Evolutionary conservation across 2,888 invertebrate species (phyloP), one percentile per base, ranked within the genome.

Genomic region (Eristalinus sepulchralis): DNA sequence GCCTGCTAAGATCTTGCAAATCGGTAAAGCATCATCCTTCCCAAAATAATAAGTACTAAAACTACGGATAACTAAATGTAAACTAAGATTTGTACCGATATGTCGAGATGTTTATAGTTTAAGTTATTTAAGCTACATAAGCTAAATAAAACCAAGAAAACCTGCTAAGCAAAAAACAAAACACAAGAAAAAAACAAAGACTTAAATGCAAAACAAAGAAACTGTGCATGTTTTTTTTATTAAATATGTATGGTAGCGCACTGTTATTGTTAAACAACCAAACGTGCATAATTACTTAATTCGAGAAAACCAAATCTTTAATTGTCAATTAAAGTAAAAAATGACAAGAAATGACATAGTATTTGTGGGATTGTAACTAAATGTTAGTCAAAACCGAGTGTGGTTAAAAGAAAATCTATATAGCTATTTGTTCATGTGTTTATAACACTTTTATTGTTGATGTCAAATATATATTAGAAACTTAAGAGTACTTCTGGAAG

Each of bases 321-420:
- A 78, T 82, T 86, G 86, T 86, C 86, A 86, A 86, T 86, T 86
- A 85, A 78, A 63, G 39, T 76, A 77, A 33, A 83, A 71, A 27
- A 71, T 83, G 83, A 83, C 85, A 78, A 82, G 66, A 36, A 60
- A 73, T 72, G 24, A 63, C 33, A 67, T 57, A 57, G 22, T 57
- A 71, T 63, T 67, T 59, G 76, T 67, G 81, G 67, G 70, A 80
- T 63, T 77, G 70, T 83, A 80, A 76, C 34, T 85, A 55, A 75
- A 79, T 83, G 83, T 86, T 86, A 79, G 71, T 83, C 62, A 78
- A 73, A 70, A 20, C 36, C 72, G 36, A 67, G 34, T 66, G 62
- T 63, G 39, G 67, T 72, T 63, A 77, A 24, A 76, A 70, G 67
- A 47, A 47, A 47, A 62, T 39, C 66, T 80, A 80, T 60, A 68